Evolutionary conservation across 2,888 invertebrate genomes (phyloP).

Genomic region (Fissipunctia ypsillon): DNA sequence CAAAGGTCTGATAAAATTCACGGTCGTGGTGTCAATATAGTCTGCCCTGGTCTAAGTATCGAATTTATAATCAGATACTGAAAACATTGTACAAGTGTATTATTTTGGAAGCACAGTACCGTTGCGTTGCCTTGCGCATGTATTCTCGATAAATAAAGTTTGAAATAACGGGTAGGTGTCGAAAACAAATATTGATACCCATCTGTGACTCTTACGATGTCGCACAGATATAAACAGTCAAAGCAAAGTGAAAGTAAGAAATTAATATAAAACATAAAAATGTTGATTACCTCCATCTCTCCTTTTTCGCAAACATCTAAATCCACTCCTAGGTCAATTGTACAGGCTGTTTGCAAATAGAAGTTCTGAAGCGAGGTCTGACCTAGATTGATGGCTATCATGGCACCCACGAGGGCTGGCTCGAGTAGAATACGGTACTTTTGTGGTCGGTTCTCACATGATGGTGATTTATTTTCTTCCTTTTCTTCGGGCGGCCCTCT

Average conservation of each 20-base stretch:
- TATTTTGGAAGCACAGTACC: slow-evolving; percentile 2
- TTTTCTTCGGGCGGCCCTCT: slow-evolving; percentile 56
- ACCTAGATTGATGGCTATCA: slow-evolving; percentile 90
- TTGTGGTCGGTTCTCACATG: slow-evolving; percentile 60
- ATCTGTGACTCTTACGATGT: slow-evolving; percentile 13
- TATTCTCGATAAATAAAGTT: neutral
- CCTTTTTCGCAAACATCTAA: slow-evolving; percentile 91
- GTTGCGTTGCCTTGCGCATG: neutral
- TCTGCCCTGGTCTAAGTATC: slow-evolving; percentile 12
- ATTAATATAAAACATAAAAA: neutral
- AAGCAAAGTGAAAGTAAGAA: neutral
- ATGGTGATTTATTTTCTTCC: slow-evolving; percentile 64
- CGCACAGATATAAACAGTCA: neutral
- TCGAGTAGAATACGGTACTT: slow-evolving; percentile 91
- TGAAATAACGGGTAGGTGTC: neutral
- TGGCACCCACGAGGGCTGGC: slow-evolving; percentile 93
- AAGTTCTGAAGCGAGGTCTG: slow-evolving; percentile 94
- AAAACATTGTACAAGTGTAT: neutral
- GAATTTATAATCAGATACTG: slow-evolving; percentile 21
- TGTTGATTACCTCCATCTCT: slow-evolving; percentile 61
- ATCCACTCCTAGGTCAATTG: slow-evolving; percentile 92
- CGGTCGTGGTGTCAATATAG: slow-evolving; percentile 37
- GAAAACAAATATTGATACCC: neutral
- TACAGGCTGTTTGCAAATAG: slow-evolving; percentile 93
- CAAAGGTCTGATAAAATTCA: slow-evolving; percentile 58